Percentiles rank a stretch among this genome's conserved stretches.
phyloP scores from a whole-genome alignment of 1,140 invertebrate species.

The Nautilus pompilius region DNA sequence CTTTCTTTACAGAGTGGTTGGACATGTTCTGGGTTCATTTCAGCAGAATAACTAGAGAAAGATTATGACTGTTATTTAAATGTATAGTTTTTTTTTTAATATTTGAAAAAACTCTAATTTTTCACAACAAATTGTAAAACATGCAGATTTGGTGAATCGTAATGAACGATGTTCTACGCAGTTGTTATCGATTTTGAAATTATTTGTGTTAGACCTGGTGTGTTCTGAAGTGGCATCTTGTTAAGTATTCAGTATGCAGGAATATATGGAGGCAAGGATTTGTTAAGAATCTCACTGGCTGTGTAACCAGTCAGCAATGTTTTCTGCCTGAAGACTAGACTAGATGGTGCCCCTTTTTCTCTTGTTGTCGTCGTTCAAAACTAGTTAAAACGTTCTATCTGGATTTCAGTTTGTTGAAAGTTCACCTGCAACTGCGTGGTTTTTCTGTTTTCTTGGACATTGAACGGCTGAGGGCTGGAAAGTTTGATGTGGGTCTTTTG shows the following conservation, averaged over 20 bases:
- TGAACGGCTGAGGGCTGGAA: constrained; percentile 58
- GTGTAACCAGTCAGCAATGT: neutral
- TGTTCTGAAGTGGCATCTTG: neutral
- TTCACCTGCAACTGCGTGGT: constrained; percentile 90
- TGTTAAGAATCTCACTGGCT: neutral
- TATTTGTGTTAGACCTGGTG: no score
- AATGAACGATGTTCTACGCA: no score
- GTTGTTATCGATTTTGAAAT: no score
- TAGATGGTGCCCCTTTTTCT: neutral
- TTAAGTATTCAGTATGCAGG: neutral
- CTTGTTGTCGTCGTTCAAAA: neutral
- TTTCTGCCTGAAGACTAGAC: neutral
- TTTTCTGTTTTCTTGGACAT: constrained; percentile 58
- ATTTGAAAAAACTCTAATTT: no score
- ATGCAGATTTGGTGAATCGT: no score
- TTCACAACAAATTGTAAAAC: no score
- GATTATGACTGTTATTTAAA: no score
- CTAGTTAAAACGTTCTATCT: constrained; percentile 16
- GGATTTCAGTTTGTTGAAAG: constrained; percentile 67
- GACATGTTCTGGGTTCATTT: no score
- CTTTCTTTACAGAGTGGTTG: no score
- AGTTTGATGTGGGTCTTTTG: constrained; percentile 96
- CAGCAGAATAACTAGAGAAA: no score
- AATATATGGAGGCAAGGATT: neutral
- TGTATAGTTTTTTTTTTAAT: no score